Percentiles rank a stretch among this genome's conserved stretches.
Evolutionary conservation across 2,888 invertebrate genomes (phyloP).

Genomic region (Ophion obscuratus): DNA sequence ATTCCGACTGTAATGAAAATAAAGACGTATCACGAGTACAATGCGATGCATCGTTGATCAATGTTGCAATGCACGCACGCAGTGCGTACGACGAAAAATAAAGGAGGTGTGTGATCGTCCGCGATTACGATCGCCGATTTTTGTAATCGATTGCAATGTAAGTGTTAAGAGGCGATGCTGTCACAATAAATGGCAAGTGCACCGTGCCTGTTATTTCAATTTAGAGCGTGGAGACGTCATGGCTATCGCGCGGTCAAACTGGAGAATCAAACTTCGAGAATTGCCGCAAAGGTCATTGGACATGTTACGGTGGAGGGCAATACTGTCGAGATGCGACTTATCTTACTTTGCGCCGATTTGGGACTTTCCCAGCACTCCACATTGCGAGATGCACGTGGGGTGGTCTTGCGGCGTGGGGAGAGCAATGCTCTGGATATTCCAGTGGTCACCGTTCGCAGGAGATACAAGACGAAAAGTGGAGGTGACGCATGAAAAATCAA

Average conservation of each 20-base stretch:
- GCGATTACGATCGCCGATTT: background rate
- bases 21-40: too few species aligned
- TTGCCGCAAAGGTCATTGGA: constrained; percentile 24
- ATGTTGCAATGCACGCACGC: too few species aligned
- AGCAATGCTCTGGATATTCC: background rate
- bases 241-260: constrained; percentile 1
- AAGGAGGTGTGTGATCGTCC: too few species aligned
- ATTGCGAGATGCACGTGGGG: background rate
- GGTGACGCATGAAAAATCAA: constrained; percentile 29
- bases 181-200: background rate
- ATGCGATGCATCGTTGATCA: too few species aligned
- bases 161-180: too few species aligned
- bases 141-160: background rate
- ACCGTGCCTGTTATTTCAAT: background rate
- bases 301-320: constrained; percentile 4
- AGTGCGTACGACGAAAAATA: too few species aligned
- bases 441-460: constrained; percentile 29
- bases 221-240: constrained; percentile 1
- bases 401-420: too few species aligned
- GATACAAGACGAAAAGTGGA: constrained; percentile 43
- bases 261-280: constrained; percentile 1
- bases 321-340: constrained; percentile 1
- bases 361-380: constrained; percentile 55
- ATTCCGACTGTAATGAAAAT: too few species aligned
- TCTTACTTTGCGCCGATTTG: constrained; percentile 11